These are phyloP conservation scores for Schizopygopsis malacanthus DNA, from an alignment of 2,797 vertebrate genomes.

Conservation along the genomic window DNA sequence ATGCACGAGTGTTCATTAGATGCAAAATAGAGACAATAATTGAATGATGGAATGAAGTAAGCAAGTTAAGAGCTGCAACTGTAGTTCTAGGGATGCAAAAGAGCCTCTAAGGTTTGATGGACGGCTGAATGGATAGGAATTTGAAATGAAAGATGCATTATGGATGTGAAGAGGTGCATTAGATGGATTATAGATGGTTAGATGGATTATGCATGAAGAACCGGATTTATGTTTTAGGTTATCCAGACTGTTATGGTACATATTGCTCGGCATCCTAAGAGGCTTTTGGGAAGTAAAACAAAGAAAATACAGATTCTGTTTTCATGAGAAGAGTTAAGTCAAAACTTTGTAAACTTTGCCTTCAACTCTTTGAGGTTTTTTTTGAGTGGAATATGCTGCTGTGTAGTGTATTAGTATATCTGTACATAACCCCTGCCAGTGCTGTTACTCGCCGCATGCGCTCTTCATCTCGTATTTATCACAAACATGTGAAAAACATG, in stretches of 20 bases:
- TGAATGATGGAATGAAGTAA: neutral
- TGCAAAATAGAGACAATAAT: neutral
- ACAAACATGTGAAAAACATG: constrained; percentile 29
- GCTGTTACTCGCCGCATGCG: neutral
- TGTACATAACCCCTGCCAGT: constrained; percentile 5
- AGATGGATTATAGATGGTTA: constrained; percentile 34
- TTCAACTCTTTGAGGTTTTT: neutral
- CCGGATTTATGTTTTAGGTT: constrained; percentile 31
- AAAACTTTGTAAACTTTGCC: constrained; percentile 14
- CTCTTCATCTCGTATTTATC: constrained; percentile 15
- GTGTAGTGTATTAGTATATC: constrained; percentile 21
- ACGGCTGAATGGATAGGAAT: neutral
- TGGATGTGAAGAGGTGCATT: constrained; percentile 12
- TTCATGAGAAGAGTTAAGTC: neutral
- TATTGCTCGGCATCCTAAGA: neutral
- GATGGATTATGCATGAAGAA: constrained; percentile 21
- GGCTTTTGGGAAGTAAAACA: neutral
- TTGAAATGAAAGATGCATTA: constrained; percentile 1
- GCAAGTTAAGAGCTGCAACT: constrained; percentile 8
- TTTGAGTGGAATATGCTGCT: neutral
- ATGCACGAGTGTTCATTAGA: neutral
- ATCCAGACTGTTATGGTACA: neutral
- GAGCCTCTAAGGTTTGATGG: neutral
- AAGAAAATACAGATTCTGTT: neutral
- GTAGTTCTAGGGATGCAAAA: neutral